Conservation (phyloP, 2,888 invertebrate species). For the Geophilus truncorum region DNA sequence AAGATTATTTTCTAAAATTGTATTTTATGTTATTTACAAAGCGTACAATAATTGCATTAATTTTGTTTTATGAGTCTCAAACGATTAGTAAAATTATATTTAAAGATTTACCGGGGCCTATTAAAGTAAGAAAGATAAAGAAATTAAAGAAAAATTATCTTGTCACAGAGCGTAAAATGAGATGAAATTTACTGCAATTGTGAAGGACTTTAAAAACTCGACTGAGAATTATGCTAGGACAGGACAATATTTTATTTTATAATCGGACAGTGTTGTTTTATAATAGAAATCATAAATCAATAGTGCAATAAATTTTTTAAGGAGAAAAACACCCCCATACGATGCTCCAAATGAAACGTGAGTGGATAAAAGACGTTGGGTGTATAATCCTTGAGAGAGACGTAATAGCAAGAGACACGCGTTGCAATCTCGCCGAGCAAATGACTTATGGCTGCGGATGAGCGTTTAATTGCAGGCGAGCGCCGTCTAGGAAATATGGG, state of each 20-base stretch:
- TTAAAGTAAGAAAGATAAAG: background rate
- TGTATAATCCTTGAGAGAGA: conserved; percentile 10
- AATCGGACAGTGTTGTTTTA: background rate
- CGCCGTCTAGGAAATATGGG: conserved; percentile 1
- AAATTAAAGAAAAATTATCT: background rate
- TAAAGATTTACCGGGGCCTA: background rate
- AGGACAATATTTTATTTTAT: background rate
- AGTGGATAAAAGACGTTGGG: conserved; percentile 10
- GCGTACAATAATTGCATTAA: no score
- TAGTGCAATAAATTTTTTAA: conserved; percentile 1
- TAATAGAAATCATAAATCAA: background rate
- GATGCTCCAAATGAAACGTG: background rate
- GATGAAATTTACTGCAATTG: background rate
- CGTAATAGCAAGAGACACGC: conserved; percentile 10
- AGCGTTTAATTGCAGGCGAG: conserved; percentile 9
- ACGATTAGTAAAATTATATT: background rate
- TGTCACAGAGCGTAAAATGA: background rate
- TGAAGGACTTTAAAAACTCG: background rate
- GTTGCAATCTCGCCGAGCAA: conserved; percentile 10
- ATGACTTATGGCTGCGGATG: conserved; percentile 10
- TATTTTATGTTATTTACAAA: no score
- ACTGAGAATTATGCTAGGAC: background rate
- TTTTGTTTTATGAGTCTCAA: background rate
- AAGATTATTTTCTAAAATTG: no score
- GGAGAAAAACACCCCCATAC: background rate